A percentile compares a stretch with the other conserved stretches of the same genome.
These are phyloP conservation scores for Trididemnum nubilum DNA, from an alignment of 23 tunicate genomes.

Conservation along the genomic window DNA sequence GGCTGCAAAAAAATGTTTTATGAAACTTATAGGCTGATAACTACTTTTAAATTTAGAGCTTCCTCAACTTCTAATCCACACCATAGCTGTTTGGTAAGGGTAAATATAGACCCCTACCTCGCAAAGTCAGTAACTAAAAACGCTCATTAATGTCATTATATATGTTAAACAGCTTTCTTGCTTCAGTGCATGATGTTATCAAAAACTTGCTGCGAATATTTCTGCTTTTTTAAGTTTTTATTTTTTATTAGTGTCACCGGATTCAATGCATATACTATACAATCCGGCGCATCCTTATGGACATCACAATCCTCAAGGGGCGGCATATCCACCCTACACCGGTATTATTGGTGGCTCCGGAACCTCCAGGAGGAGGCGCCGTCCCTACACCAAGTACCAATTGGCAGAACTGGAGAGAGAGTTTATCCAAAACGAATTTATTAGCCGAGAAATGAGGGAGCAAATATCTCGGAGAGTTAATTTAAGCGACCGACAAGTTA, in stretches of 20 bases:
- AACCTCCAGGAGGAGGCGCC: constrained; percentile 58
- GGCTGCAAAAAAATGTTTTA: too few relatives aligned
- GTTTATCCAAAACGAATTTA: constrained; percentile 87
- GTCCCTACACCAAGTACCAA: constrained; percentile 96
- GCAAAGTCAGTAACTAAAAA: too few relatives aligned
- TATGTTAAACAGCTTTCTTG: too few relatives aligned
- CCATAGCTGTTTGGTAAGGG: too few relatives aligned
- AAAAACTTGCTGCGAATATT: too few relatives aligned
- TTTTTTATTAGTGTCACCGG: constrained; percentile 20
- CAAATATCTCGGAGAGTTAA: constrained; percentile 72
- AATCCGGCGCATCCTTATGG: neutral
- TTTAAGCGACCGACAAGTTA: constrained; percentile 93
- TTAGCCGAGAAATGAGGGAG: constrained; percentile 94
- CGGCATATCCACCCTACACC: neutral
- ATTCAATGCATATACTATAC: neutral
- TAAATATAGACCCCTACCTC: too few relatives aligned
- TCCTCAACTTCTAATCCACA: too few relatives aligned
- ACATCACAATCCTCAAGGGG: neutral
- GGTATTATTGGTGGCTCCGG: constrained; percentile 10
- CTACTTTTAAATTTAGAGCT: too few relatives aligned
- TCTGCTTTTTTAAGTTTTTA: too few relatives aligned
- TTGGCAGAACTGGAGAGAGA: constrained; percentile 91
- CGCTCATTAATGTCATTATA: too few relatives aligned
- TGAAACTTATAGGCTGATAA: too few relatives aligned
- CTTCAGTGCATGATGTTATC: too few relatives aligned